Conservation (phyloP, 1,140 invertebrate species). For the Ctenoplectra terminalis region DNA sequence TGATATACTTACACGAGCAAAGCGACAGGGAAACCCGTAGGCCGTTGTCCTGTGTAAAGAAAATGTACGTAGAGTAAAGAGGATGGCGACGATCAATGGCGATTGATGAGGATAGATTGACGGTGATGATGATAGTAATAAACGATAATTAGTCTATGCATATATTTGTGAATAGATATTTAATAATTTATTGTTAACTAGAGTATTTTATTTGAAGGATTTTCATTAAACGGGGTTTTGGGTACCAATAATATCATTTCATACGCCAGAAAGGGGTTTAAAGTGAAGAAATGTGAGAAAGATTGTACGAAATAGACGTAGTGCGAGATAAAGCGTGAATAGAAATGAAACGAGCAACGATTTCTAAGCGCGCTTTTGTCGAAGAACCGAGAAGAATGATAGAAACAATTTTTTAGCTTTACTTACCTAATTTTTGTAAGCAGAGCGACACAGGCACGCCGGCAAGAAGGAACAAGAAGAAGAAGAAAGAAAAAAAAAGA, state of each 20-base stretch:
- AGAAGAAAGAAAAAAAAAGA: too few species aligned
- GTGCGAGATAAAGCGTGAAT: neutral
- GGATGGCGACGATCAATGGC: slow-evolving; percentile 10
- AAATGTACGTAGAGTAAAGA: slow-evolving; percentile 23
- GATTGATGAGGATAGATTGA: slow-evolving; percentile 40
- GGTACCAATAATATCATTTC: slow-evolving; percentile 73
- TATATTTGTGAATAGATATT: slow-evolving; percentile 82
- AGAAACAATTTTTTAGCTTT: slow-evolving; percentile 60
- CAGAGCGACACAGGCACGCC: slow-evolving; percentile 40
- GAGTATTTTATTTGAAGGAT: slow-evolving; percentile 75
- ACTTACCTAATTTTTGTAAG: slow-evolving; percentile 60
- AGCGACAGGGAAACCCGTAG: neutral
- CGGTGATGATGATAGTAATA: slow-evolving; percentile 65
- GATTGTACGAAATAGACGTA: neutral
- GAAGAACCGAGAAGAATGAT: slow-evolving; percentile 21
- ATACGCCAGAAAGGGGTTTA: slow-evolving; percentile 48
- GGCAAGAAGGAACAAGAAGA: neutral
- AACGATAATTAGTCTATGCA: slow-evolving; percentile 70
- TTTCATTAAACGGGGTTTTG: slow-evolving; percentile 72
- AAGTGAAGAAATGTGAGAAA: neutral
- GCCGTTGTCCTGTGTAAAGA: slow-evolving; percentile 35
- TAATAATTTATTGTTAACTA: slow-evolving; percentile 82
- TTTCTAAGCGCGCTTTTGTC: slow-evolving; percentile 45
- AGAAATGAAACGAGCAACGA: neutral
- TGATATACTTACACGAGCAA: slow-evolving; percentile 2